A percentile compares a stretch with the other conserved stretches of the same genome.
phyloP scores from a whole-genome alignment of 30 jellyfish, hydroid and myxozoan species.

The Catostylus mosaicus region DNA sequence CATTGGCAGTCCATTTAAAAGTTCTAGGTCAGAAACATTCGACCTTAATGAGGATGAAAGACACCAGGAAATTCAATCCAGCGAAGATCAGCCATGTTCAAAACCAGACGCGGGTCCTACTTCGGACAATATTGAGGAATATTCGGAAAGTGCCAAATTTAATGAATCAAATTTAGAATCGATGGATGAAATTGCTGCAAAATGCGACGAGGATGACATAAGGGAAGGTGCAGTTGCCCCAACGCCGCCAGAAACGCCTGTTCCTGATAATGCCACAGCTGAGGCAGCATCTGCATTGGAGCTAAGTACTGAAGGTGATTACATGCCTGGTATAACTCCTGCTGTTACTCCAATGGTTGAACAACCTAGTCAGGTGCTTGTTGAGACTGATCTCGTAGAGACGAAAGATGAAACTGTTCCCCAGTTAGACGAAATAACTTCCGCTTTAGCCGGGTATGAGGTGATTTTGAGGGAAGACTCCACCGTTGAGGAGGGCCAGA shows the following conservation, averaged over 20 bases:
- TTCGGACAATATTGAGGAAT: slow-evolving; percentile 19
- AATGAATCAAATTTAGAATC: slow-evolving; percentile 54
- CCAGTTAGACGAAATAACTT: slow-evolving; percentile 1
- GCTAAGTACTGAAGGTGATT: slow-evolving; percentile 5
- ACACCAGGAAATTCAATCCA: neutral
- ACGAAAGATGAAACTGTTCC: neutral
- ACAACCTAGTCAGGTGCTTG: neutral
- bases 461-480: neutral
- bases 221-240: slow-evolving; percentile 79
- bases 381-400: neutral
- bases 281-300: slow-evolving; percentile 8
- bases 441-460: neutral
- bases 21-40: neutral
- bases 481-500: neutral
- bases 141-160: slow-evolving; percentile 40
- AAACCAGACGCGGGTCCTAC: no score
- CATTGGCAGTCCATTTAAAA: neutral
- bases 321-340: neutral
- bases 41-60: slow-evolving; percentile 2
- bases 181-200: slow-evolving; percentile 61
- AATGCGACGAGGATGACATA: slow-evolving; percentile 56
- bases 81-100: neutral
- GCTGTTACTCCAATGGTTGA: slow-evolving; percentile 34
- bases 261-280: slow-evolving; percentile 38
- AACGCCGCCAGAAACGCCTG: slow-evolving; percentile 76